Conservation (phyloP, 2,797 vertebrate species). For the Hozukius guyotensis region DNA sequence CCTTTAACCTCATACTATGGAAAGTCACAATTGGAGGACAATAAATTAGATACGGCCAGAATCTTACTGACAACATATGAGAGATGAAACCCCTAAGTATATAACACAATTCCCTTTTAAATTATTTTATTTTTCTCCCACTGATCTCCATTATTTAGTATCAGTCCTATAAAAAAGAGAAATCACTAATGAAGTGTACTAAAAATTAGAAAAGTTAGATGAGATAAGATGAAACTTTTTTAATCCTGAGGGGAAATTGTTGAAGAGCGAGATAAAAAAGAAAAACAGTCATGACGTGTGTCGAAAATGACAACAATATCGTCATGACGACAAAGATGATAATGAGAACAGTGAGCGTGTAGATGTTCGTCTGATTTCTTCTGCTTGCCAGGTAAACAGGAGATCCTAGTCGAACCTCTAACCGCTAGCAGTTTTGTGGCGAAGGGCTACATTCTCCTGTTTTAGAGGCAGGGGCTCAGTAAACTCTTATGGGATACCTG, state of each 20-base stretch:
- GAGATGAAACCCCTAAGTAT: constrained; percentile 15
- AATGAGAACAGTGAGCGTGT: not conserved
- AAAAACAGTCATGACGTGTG: not conserved
- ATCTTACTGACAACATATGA: constrained; percentile 35
- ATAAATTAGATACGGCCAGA: constrained; percentile 28
- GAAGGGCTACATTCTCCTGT: constrained; percentile 64
- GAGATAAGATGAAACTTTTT: not conserved
- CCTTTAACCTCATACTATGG: not conserved
- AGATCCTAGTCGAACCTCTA: constrained; percentile 42
- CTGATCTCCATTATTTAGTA: not conserved
- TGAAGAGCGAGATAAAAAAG: not conserved
- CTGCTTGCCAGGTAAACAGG: constrained; percentile 68
- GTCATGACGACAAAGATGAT: not conserved
- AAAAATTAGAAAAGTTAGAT: not conserved
- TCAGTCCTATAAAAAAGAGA: not conserved
- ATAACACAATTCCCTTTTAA: constrained; percentile 1
- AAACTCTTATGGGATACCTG: constrained; percentile 67
- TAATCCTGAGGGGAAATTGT: not conserved
- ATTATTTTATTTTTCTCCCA: not conserved
- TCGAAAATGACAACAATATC: not conserved
- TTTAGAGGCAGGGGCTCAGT: constrained; percentile 60
- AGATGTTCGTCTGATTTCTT: constrained; percentile 19
- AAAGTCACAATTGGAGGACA: constrained; percentile 22
- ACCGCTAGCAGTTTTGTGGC: constrained; percentile 69
- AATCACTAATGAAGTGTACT: not conserved